Percentiles rank a stretch among this genome's conserved stretches.
Conservation (phyloP, 92 coral and sea anemone genomes). For the Desmophyllum pertusum region DNA sequence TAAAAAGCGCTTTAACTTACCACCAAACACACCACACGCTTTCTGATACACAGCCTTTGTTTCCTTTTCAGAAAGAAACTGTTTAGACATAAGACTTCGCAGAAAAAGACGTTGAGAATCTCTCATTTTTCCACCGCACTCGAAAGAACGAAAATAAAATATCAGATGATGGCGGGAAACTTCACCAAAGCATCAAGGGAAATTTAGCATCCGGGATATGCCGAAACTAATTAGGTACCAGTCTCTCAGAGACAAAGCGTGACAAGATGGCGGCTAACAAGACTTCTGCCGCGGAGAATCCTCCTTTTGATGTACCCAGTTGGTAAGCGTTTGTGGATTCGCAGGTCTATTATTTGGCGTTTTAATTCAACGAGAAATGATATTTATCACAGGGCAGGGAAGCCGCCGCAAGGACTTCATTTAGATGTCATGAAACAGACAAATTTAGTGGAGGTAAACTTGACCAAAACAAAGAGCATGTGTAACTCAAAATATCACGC, state of each 20-base stretch:
- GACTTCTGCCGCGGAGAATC: slow-evolving; percentile 48
- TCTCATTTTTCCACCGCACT: slow-evolving; percentile 2
- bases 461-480: slow-evolving; percentile 14
- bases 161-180: slow-evolving; percentile 62
- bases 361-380: not conserved
- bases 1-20: slow-evolving; percentile 43
- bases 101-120: slow-evolving; percentile 83
- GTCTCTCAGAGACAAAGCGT: slow-evolving; percentile 43
- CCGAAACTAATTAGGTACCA: slow-evolving; percentile 25
- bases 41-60: slow-evolving; percentile 57
- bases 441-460: slow-evolving; percentile 85
- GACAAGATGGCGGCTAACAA: slow-evolving; percentile 92
- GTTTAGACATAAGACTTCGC: slow-evolving; percentile 85
- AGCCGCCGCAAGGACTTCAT: slow-evolving; percentile 95
- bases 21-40: slow-evolving; percentile 72
- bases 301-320: slow-evolving; percentile 80
- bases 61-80: slow-evolving; percentile 79
- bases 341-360: not conserved
- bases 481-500: not conserved
- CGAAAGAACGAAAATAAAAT: not conserved
- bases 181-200: slow-evolving; percentile 16
- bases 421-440: slow-evolving; percentile 92
- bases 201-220: slow-evolving; percentile 45
- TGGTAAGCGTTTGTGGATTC: slow-evolving; percentile 64
- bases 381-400: slow-evolving; percentile 85